Evolutionary conservation across 2,888 invertebrate species (phyloP), one percentile per base, ranked within the genome.

Genomic region (Orgyia antiqua): DNA sequence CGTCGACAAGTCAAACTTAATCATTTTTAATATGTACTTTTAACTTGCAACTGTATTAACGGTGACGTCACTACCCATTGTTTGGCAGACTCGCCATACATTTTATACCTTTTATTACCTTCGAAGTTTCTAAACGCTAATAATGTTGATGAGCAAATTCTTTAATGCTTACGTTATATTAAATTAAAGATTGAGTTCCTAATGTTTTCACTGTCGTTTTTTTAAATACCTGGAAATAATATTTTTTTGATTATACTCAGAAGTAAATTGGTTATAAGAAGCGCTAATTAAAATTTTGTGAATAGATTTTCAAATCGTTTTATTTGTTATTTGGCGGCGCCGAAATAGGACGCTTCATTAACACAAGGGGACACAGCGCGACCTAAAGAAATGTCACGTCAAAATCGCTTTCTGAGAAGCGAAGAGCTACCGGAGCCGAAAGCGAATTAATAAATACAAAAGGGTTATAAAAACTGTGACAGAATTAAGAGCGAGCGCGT

Each of bases 381-480:
- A 66, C 68, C 68, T 66, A 68, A 73, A 77, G 77, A 79, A 83
- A 82, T 82, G 79, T 79, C 77, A 74, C 76, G 76, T 82, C 79
- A 74, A 72, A 77, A 76, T 74, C 72, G 68, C 56, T 68, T 84
- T 84, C 84, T 69, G 66, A 83, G 84, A 86, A 84, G 58, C 78
- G 70, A 77, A 77, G 76, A 74, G 84, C 84, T 84, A 84, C 84
- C 72, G 80, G 75, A 82, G 71, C 77, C 80, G 68, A 77, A 77
- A 74, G 68, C 70, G 76, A 76, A 80, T 83, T 82, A 80, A 83
- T 79, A 83, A 82, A 79, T 70, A 80, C 83, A 84, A 86, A 84
- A 79, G 80, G 76, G 71, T 78, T 79, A 80, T 79, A 82, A 84
- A 83, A 86, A 78, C 75, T 79, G 77, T 80, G 83, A 83, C 84